These are phyloP conservation scores for Palloptera scutellata DNA, from an alignment of 2,888 invertebrate species.

Conservation along the genomic window DNA sequence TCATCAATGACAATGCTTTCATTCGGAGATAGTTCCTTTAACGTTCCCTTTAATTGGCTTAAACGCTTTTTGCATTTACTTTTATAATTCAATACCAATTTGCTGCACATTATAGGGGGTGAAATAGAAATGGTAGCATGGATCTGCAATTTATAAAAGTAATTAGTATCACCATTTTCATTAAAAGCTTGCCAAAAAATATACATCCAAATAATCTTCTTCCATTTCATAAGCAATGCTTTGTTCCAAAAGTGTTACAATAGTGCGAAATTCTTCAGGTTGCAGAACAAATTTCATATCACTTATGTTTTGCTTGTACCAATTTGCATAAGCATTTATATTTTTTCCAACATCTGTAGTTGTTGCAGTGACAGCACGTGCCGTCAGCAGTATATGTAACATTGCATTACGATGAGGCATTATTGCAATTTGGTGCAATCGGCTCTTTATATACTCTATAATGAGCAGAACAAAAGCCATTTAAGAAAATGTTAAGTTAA, in stretches of 20 bases:
- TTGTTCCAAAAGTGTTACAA: slow-evolving; percentile 49
- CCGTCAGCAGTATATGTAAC: slow-evolving; percentile 53
- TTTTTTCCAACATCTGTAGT: slow-evolving; percentile 50
- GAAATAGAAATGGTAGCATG: slow-evolving; percentile 56
- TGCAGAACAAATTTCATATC: slow-evolving; percentile 58
- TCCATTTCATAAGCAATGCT: slow-evolving; percentile 54
- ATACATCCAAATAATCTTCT: slow-evolving; percentile 55
- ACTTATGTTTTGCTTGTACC: slow-evolving; percentile 60
- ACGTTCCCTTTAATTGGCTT: slow-evolving; percentile 39
- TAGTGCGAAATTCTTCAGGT: slow-evolving; percentile 50
- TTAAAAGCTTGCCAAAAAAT: too few relatives aligned
- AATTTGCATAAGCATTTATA: slow-evolving; percentile 55
- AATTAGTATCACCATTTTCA: neutral
- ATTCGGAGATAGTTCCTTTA: neutral
- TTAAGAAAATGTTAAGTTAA: neutral
- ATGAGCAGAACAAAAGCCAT: neutral
- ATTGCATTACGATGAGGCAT: slow-evolving; percentile 43
- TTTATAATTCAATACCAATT: slow-evolving; percentile 58
- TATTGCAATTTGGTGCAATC: slow-evolving; percentile 49
- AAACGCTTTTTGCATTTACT: slow-evolving; percentile 52
- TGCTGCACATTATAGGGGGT: slow-evolving; percentile 54
- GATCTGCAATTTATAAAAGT: slow-evolving; percentile 44
- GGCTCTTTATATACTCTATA: slow-evolving; percentile 54
- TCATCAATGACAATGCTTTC: slow-evolving; percentile 42
- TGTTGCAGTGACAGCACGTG: slow-evolving; percentile 52